A percentile compares a stretch with the other conserved stretches of the same genome.
These are phyloP conservation scores for Diploptera punctata DNA, from an alignment of 2,888 invertebrate species.

Conservation along the genomic window DNA sequence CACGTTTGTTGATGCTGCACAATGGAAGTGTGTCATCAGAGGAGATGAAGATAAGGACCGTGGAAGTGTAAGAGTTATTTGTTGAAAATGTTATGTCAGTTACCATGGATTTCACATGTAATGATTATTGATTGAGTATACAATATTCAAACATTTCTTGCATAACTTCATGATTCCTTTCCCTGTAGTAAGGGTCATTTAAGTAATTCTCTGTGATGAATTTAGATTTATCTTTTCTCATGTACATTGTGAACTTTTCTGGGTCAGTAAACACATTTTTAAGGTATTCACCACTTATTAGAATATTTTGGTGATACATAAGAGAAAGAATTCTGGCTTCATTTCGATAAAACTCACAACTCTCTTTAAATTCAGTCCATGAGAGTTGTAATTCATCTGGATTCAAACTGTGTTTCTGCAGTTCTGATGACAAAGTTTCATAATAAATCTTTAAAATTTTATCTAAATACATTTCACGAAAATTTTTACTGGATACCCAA, in stretches of 20 bases:
- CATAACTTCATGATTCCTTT: not conserved
- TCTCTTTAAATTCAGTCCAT: not conserved
- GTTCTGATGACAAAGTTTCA: not conserved
- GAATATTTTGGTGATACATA: not conserved
- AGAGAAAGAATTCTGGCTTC: not conserved
- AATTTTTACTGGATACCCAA: slow-evolving; percentile 49
- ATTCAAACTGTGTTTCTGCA: not conserved
- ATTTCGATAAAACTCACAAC: not conserved
- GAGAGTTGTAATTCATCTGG: not conserved
- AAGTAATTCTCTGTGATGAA: not conserved
- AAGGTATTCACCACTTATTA: not conserved
- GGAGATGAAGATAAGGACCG: too few species aligned
- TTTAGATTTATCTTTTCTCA: not conserved
- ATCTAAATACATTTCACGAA: slow-evolving; percentile 47
- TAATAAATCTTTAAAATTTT: slow-evolving; percentile 48
- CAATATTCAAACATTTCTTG: not conserved
- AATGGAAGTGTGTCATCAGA: too few species aligned
- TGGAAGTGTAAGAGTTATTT: too few species aligned
- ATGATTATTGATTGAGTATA: too few species aligned
- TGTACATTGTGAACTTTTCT: not conserved
- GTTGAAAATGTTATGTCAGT: too few species aligned
- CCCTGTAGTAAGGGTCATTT: not conserved
- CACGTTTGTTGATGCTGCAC: too few species aligned
- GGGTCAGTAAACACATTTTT: not conserved
- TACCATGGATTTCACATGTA: too few species aligned